Evolutionary conservation across 2,888 invertebrate species (phyloP).

Genomic region (Ichneumoninae sp.): DNA sequence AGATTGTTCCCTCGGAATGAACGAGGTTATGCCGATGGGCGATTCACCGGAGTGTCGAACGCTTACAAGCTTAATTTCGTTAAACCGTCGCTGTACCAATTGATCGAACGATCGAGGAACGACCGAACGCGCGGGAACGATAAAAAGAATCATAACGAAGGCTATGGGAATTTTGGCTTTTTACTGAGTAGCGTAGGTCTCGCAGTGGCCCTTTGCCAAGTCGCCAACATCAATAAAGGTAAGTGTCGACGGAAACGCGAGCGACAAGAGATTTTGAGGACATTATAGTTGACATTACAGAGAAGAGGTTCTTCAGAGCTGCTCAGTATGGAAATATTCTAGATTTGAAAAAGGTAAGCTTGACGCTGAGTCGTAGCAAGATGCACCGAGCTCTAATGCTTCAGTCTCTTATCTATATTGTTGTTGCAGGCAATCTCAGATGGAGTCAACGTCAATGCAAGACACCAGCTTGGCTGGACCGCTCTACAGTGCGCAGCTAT

Average conservation of each 20-base stretch:
- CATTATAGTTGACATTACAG: slow-evolving; percentile 72
- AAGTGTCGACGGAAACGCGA: slow-evolving; percentile 10
- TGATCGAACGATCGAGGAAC: not conserved
- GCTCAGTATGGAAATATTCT: slow-evolving; percentile 85
- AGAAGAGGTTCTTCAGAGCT: slow-evolving; percentile 85
- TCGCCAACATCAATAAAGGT: slow-evolving; percentile 72
- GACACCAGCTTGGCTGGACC: slow-evolving; percentile 94
- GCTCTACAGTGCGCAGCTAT: slow-evolving; percentile 93
- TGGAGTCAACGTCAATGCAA: slow-evolving; percentile 87
- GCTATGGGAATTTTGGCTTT: slow-evolving; percentile 63
- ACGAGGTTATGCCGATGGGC: slow-evolving; percentile 75
- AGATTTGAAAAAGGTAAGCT: slow-evolving; percentile 84
- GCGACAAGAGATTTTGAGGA: not conserved
- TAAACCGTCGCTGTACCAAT: slow-evolving; percentile 35
- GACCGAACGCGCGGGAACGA: slow-evolving; percentile 1
- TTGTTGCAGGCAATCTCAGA: slow-evolving; percentile 83
- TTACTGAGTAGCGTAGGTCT: slow-evolving; percentile 73
- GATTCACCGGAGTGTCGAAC: slow-evolving; percentile 18
- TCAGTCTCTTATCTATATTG: slow-evolving; percentile 31
- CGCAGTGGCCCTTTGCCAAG: slow-evolving; percentile 72
- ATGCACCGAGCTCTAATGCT: not conserved
- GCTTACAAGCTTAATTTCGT: not conserved
- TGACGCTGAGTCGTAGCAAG: not conserved
- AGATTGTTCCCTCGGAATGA: slow-evolving; percentile 36
- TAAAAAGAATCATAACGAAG: slow-evolving; percentile 40